Base-by-base conservation (phyloP, 2,797 vertebrate species). In the Accipiter badius region DNA sequence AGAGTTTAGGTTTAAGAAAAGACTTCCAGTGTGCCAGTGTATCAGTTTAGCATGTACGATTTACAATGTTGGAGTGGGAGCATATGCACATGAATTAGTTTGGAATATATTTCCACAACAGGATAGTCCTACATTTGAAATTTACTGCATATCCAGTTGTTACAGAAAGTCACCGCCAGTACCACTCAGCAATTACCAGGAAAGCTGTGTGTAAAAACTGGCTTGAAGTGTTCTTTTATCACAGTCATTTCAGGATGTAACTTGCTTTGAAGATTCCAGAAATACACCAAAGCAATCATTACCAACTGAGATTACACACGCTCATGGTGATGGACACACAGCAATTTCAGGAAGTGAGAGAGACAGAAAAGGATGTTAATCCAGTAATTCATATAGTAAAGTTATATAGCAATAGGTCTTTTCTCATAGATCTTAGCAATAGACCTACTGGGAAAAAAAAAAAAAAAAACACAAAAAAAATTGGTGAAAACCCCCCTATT, bases 401-500 rank as follows among this genome's bases (percentile, higher is more conserved):
- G 5, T 29, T 39, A 87, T 50, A 54, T 13, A 69, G 3, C 9
- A 54, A 16, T 57, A 58, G 2, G 6, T 76, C 16, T 85, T 17
- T 84, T 82, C 25, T 18, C 15, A 28, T 11, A 54, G 21, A 57
- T 72, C 35, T 52, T 22, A 69, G 2, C 7, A 77, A 42, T 2
- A 80, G 6, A 47, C 4, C 20, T 35, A 76, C 4, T 16, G 7
- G 6, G 18, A 2, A 7, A 22, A 29, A 15, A 15, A 55, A 65
- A 42, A 37, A 12, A 39, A 39, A 11, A 12, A 12, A 39, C 39
- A 39, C 15, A 5, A 6, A 66, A 74, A 52, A 73, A 49, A 15
- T 1, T 13, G 6, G 1, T 57, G 15, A 4, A 44, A 61, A 40
- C 14, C 0, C 0, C 0, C 7, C 2, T 28, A 3, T 24, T 61